Conservation (phyloP, 1,140 invertebrate genomes). For the Cataglyphis hispanica region DNA sequence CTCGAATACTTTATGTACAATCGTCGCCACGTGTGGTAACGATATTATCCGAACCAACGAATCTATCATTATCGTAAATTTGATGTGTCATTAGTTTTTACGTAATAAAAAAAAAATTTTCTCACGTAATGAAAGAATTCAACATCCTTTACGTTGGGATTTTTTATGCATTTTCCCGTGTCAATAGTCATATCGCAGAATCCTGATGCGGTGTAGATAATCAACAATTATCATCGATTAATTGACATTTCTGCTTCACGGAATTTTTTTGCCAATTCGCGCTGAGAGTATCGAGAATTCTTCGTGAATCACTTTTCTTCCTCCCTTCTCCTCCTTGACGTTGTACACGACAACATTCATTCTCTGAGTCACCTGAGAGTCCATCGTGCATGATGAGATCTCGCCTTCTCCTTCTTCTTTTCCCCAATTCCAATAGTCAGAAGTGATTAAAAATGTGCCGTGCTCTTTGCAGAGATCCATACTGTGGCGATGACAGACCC, state of each 20-base stretch:
- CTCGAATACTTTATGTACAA: slow-evolving; percentile 23
- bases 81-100: slow-evolving; percentile 41
- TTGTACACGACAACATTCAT: slow-evolving; percentile 19
- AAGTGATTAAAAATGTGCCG: slow-evolving; percentile 28
- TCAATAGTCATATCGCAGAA: neutral
- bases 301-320: slow-evolving; percentile 56
- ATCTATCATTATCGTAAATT: slow-evolving; percentile 18
- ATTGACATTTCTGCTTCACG: slow-evolving; percentile 19
- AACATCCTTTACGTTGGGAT: neutral
- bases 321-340: neutral
- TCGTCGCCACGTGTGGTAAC: neutral
- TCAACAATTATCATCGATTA: slow-evolving; percentile 28
- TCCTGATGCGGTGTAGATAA: neutral
- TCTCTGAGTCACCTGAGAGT: slow-evolving; percentile 49
- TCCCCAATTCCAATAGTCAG: neutral
- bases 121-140: slow-evolving; percentile 31
- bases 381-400: slow-evolving; percentile 17
- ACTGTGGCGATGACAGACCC: slow-evolving; percentile 85
- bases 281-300: slow-evolving; percentile 60
- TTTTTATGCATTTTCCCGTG: neutral
- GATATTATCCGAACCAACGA: neutral
- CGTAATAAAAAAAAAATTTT: slow-evolving; percentile 14
- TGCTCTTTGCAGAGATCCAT: slow-evolving; percentile 77
- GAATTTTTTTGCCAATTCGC: slow-evolving; percentile 62
- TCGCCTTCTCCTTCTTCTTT: slow-evolving; percentile 27